Base-by-base conservation (phyloP, 2,797 vertebrate species). In the Rhincodon typus region DNA sequence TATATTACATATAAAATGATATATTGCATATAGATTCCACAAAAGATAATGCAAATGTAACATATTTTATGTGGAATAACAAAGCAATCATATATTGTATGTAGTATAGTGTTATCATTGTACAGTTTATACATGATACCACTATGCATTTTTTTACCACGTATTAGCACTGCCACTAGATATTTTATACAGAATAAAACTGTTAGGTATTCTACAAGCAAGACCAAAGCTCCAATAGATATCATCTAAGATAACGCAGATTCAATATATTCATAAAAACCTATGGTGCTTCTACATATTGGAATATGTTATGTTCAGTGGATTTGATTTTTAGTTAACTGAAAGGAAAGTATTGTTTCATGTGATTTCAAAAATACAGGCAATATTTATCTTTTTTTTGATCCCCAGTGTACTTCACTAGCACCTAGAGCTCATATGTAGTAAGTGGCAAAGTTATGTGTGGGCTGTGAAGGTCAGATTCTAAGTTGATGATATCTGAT, bases 401-500 rank as follows among this genome's bases (percentile, higher is more conserved):
- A 95, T 72, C 70, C 94, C 70, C 46, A 77, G 34, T 6, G 46
- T 74, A 53, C 46, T 74, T 30, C n/a, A 17, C 15, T 74, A 30
- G 42, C 38, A 53, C 17, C 46, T 25, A 53, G 69, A 74, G 46
- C 46, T 95, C 70, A 57, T 77, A 74, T 5, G 27, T 95, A 77
- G 53, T 53, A 77, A 77, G 27, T 74, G 50, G 46, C 70, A 95
- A 95, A 95, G 69, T 77, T 53, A 34, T 4, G 12, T 53, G 70
- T 74, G 70, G 42, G 46, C 25, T 72, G 46, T 77, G 94, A 95
- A 95, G 94, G 94, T 95, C 94, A 95, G 27, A 77, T 74, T 38
- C 90, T 50, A 53, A 77, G 19, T 72, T 15, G 69, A n/a, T 77
- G 34, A 19, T n/a, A 46, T 50, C 69, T 94, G 94, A 46, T 74